Evolutionary conservation across 2,888 invertebrate species (phyloP).

Genomic region (Scaptomyza caliginosa): DNA sequence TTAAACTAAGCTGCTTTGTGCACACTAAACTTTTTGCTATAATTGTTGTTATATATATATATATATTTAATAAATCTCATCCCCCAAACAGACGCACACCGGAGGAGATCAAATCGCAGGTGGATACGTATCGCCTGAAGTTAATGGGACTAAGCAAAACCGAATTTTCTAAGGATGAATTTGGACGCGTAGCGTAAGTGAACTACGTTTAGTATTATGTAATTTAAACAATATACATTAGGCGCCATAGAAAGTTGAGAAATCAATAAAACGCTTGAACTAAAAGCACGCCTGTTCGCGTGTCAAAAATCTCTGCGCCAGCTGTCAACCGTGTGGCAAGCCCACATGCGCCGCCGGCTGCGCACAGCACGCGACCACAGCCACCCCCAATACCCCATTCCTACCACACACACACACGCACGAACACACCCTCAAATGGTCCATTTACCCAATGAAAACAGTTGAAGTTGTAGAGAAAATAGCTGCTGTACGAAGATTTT

Average conservation of each 20-base stretch:
- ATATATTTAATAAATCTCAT: no score
- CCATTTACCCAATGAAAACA: constrained; percentile 49
- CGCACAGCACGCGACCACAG: constrained; percentile 47
- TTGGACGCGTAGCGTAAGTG: constrained; percentile 89
- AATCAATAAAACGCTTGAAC: constrained; percentile 63
- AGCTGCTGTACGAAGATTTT: constrained; percentile 71
- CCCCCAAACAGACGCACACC: constrained; percentile 89
- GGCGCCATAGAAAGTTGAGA: constrained; percentile 42
- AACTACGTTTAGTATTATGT: constrained; percentile 47
- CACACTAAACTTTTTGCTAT: not conserved
- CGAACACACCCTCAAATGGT: constrained; percentile 7
- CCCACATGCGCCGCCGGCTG: constrained; percentile 53
- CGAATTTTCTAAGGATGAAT: constrained; percentile 90
- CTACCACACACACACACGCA: not conserved
- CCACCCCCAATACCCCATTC: not conserved
- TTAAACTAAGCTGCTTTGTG: not conserved
- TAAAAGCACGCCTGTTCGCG: constrained; percentile 29
- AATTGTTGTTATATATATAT: not conserved
- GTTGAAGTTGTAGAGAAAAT: constrained; percentile 63
- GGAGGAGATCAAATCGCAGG: constrained; percentile 94
- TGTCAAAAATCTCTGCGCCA: constrained; percentile 59
- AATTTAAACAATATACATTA: constrained; percentile 50
- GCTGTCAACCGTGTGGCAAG: constrained; percentile 44
- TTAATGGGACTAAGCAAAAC: constrained; percentile 88
- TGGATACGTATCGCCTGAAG: constrained; percentile 94